Conservation (phyloP, 2,797 vertebrate species). For the Coccyzus lansbergi region DNA sequence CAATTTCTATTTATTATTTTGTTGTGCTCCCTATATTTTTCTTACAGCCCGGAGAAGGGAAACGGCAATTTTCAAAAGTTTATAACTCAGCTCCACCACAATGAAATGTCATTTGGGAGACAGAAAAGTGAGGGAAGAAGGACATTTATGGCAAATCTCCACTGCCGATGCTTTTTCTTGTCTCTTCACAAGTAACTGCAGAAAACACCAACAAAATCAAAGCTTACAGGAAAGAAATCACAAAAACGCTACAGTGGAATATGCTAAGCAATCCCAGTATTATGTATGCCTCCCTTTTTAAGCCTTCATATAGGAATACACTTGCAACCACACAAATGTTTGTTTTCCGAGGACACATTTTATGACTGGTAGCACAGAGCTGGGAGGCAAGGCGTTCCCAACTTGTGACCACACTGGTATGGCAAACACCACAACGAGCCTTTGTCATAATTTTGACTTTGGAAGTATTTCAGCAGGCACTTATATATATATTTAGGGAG, state of each 20-base stretch:
- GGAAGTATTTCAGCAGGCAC: background rate
- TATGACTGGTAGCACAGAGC: background rate
- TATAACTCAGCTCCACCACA: constrained; percentile 1
- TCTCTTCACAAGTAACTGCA: background rate
- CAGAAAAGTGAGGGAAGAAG: background rate
- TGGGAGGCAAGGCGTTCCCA: background rate
- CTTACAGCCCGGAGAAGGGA: background rate
- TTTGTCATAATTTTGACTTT: background rate
- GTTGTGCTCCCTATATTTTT: background rate
- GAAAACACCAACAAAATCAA: background rate
- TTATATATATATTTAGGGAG: background rate
- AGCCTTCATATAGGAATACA: background rate
- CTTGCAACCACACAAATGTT: background rate
- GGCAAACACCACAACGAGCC: background rate
- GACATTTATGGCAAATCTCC: background rate
- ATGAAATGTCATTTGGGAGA: constrained; percentile 5
- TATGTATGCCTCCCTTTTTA: background rate
- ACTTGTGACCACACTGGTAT: fast-evolving
- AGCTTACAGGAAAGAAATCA: background rate
- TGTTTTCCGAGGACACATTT: background rate
- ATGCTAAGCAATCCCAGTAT: background rate
- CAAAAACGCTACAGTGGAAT: background rate
- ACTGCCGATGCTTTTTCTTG: background rate
- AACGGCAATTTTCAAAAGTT: constrained; percentile 40
- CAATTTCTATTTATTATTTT: constrained; percentile 27